Conservation (phyloP, 2,888 invertebrate species). For the Ectobius pallidus region DNA sequence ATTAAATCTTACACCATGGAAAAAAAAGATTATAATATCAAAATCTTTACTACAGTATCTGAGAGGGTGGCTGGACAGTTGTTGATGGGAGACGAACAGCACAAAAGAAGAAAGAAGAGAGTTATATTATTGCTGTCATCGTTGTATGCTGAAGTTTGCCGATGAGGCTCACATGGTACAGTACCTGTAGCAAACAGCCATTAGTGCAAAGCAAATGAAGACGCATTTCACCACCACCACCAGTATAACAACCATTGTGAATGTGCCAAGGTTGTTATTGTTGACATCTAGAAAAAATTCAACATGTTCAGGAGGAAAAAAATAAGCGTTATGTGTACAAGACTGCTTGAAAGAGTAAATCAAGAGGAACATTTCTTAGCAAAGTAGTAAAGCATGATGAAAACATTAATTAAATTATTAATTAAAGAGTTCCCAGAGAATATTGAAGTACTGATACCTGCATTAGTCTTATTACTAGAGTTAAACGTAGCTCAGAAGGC, state of each 20-base stretch:
- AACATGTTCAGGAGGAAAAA: no score
- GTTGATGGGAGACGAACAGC: slow-evolving; percentile 24
- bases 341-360: no score
- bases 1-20: no score
- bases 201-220: slow-evolving; percentile 94
- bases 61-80: slow-evolving; percentile 19
- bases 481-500: no score
- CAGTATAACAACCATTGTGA: slow-evolving; percentile 90
- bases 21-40: no score
- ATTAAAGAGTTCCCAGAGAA: no score
- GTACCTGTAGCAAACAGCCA: slow-evolving; percentile 96
- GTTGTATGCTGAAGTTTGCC: neutral
- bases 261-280: slow-evolving; percentile 85
- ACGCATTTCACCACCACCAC: slow-evolving; percentile 90
- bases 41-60: no score
- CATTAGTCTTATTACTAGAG: no score
- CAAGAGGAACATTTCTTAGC: neutral
- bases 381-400: neutral
- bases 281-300: slow-evolving; percentile 60
- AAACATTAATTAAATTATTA: neutral
- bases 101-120: slow-evolving; percentile 12
- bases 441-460: no score
- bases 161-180: slow-evolving; percentile 50
- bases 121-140: slow-evolving; percentile 8
- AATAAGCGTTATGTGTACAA: no score